Percentiles rank a stretch among this genome's conserved stretches.
Evolutionary conservation across 1,140 invertebrate species (phyloP).

Genomic region (Drosophila pseudoobscura): DNA sequence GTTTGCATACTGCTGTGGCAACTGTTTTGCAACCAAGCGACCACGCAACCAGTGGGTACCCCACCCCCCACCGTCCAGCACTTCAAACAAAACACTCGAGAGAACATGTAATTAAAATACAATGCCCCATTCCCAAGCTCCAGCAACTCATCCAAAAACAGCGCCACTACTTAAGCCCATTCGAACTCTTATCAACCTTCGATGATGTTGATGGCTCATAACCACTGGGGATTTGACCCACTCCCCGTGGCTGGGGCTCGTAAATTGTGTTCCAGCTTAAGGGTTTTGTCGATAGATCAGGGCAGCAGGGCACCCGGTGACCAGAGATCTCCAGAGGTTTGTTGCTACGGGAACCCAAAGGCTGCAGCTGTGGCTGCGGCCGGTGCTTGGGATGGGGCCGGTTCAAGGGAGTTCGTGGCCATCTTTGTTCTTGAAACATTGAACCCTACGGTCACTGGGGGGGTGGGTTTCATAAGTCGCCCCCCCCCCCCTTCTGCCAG

Average conservation of each 20-base stretch:
- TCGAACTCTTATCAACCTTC: neutral
- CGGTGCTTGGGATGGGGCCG: neutral
- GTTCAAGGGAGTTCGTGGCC: conserved; percentile 34
- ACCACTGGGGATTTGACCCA: conserved; percentile 35
- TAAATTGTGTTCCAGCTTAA: conserved; percentile 27
- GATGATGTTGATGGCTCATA: conserved; percentile 7
- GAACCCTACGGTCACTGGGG: neutral
- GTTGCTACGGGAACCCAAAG: no score
- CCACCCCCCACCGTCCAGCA: neutral
- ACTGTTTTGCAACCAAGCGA: conserved; percentile 25
- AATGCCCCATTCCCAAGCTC: conserved; percentile 18
- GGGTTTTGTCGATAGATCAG: conserved; percentile 7
- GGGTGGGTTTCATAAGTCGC: neutral
- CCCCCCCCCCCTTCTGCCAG: neutral
- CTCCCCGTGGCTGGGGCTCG: conserved; percentile 12
- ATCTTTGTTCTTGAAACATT: conserved; percentile 11
- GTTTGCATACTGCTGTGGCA: conserved; percentile 41
- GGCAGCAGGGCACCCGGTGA: conserved; percentile 1
- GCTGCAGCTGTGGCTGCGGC: neutral
- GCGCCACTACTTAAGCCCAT: conserved; percentile 8
- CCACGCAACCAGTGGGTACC: no score
- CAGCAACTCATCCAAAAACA: neutral
- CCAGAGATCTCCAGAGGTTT: neutral
- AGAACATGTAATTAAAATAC: conserved; percentile 67
- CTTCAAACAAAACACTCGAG: conserved; percentile 47